Conservation (phyloP, 2,113 vertebrate species). For the Centropristis striata region DNA sequence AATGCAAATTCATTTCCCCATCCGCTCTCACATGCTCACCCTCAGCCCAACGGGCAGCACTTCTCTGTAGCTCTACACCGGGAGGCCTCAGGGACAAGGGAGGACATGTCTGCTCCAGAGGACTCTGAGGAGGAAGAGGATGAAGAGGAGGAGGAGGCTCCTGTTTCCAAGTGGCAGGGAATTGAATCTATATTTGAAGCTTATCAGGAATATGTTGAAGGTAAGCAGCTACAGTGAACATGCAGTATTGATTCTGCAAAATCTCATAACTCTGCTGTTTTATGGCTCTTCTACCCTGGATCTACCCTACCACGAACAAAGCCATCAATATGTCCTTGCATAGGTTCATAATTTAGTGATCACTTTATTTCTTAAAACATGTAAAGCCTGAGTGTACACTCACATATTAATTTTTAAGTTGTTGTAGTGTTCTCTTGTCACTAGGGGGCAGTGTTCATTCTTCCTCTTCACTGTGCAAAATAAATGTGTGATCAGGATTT, state of each 20-base stretch:
- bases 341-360: not conserved
- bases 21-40: slow-evolving; percentile 55
- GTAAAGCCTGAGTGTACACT: not conserved
- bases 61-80: slow-evolving; percentile 79
- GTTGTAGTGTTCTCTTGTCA: slow-evolving; percentile 17
- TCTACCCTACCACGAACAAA: not conserved
- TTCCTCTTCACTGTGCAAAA: not conserved
- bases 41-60: slow-evolving; percentile 92
- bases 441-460: slow-evolving; percentile 56
- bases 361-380: not conserved
- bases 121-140: slow-evolving; percentile 89
- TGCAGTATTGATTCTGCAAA: not conserved
- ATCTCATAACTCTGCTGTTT: not conserved
- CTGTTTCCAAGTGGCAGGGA: slow-evolving; percentile 93
- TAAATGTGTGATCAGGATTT: not conserved
- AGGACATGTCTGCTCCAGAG: slow-evolving; percentile 83
- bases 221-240: slow-evolving; percentile 75
- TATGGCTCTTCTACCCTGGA: not conserved
- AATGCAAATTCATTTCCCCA: slow-evolving; percentile 74
- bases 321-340: not conserved
- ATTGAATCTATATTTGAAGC: slow-evolving; percentile 98
- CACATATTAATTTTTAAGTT: not conserved
- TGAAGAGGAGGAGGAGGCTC: slow-evolving; percentile 83
- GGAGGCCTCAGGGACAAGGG: slow-evolving; percentile 73
- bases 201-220: slow-evolving; percentile 98